Evolutionary conservation across 2,113 vertebrate genomes (phyloP), one percentile per base, ranked within the genome.

Genomic region (Dolichotis patagonum): DNA sequence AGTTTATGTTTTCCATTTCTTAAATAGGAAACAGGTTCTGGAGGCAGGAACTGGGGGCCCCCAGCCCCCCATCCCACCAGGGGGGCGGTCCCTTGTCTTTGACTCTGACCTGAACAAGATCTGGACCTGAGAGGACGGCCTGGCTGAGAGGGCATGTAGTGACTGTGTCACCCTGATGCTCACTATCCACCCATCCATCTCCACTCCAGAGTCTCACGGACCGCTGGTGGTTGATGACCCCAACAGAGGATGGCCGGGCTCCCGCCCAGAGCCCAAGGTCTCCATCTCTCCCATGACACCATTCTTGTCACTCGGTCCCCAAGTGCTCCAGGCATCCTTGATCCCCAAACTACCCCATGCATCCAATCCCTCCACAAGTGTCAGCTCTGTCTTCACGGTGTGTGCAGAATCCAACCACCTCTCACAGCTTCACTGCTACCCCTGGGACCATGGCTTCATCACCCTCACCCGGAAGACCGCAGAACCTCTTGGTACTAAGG

Each of bases 401-500:
- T 3, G 2, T 38, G 52, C 41, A 32, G 67, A 63, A 69, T 10
- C 49, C 49, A 43, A 0, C 24, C 28, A 6, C 65, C 86, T 71
- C 93, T 71, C 30, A 9, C 19, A 22, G 9, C 6, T 22, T 77
- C 20, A 3, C 43, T 10, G n/a, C 4, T 0, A 3, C 22, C 2
- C 10, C 84, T 3, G 7, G 90, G 65, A 41, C 26, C 41, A 9
- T 24, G 46, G 28, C 22, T n/a, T n/a, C 56, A 1, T 7, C 41
- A 0, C 1, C 43, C 26, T 43, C 0, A 0, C 85, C 58, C 35
- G n/a, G 82, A 8, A 41, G 35, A 41, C 0, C 0, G 30, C 65
- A n/a, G 62, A 20, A 19, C 35, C 24, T 49, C 5, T 1, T 7
- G 0, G 0, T 35, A 2, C n/a, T 10, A 24, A 0, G 2, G 14